phyloP scores from a whole-genome alignment of 2,888 invertebrate genomes.

The Drosophila greeni region DNA sequence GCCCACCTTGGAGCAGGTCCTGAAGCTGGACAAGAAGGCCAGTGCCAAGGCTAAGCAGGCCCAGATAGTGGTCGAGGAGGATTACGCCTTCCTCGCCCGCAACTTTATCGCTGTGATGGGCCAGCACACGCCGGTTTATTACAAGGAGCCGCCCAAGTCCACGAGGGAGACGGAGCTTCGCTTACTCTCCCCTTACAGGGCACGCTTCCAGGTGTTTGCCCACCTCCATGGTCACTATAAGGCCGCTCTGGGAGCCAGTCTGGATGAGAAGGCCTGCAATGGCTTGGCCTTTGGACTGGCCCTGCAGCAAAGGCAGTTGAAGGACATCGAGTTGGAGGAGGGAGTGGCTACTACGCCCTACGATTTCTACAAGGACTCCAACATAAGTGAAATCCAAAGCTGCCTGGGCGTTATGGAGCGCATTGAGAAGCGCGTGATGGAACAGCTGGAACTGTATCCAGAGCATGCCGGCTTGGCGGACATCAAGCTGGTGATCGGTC shows the following conservation, averaged over 20 bases:
- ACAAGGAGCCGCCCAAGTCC: constrained; percentile 44
- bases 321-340: constrained; percentile 57
- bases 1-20: constrained; percentile 79
- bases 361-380: constrained; percentile 91
- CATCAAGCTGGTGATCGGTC: constrained; percentile 81
- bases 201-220: constrained; percentile 74
- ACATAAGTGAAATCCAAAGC: constrained; percentile 87
- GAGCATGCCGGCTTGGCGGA: constrained; percentile 92
- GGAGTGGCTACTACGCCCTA: constrained; percentile 59
- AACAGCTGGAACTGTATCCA: constrained; percentile 89
- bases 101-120: constrained; percentile 75
- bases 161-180: constrained; percentile 35
- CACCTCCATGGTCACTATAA: constrained; percentile 73
- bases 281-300: constrained; percentile 73
- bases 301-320: constrained; percentile 72
- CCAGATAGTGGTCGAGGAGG: constrained; percentile 71
- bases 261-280: constrained; percentile 74
- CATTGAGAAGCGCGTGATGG: constrained; percentile 82
- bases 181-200: constrained; percentile 67
- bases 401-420: constrained; percentile 85
- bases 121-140: constrained; percentile 68
- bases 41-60: constrained; percentile 62
- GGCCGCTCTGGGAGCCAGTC: constrained; percentile 62
- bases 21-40: constrained; percentile 75
- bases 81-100: constrained; percentile 72